A percentile compares a stretch with the other conserved stretches of the same genome.
phyloP scores from a whole-genome alignment of 2,113 vertebrate genomes.

The Rynchops niger region DNA sequence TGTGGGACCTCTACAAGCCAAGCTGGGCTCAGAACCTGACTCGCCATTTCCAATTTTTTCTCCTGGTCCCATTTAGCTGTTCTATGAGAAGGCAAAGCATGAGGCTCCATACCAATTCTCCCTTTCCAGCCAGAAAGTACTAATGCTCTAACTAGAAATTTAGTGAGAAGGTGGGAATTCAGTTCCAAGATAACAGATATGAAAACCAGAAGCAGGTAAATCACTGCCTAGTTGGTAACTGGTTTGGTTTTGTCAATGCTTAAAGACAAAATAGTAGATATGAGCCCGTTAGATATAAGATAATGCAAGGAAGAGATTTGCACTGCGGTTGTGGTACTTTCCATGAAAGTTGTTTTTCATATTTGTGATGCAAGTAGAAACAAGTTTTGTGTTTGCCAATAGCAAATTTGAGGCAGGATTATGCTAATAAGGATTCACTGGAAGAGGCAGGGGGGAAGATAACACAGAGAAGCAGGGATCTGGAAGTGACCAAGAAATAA shows the following conservation, averaged over 20 bases:
- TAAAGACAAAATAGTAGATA: neutral
- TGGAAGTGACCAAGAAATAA: neutral
- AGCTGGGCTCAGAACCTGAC: neutral
- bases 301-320: neutral
- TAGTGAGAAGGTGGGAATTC: neutral
- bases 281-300: neutral
- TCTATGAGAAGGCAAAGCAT: neutral
- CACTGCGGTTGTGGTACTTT: neutral
- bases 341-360: neutral
- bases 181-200: neutral
- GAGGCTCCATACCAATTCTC: neutral
- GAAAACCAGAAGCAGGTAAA: neutral
- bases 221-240: neutral
- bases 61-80: neutral
- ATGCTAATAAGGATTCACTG: neutral
- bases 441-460: rapidly evolving
- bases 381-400: neutral
- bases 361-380: neutral
- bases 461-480: neutral
- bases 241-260: neutral
- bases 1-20: neutral
- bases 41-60: neutral
- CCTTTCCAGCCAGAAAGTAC: neutral
- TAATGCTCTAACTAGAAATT: neutral
- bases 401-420: neutral